A percentile compares a stretch with the other conserved stretches of the same genome.
These are phyloP conservation scores for Halcyon leucocephala DNA, from an alignment of 2,797 vertebrate species.

Conservation along the genomic window DNA sequence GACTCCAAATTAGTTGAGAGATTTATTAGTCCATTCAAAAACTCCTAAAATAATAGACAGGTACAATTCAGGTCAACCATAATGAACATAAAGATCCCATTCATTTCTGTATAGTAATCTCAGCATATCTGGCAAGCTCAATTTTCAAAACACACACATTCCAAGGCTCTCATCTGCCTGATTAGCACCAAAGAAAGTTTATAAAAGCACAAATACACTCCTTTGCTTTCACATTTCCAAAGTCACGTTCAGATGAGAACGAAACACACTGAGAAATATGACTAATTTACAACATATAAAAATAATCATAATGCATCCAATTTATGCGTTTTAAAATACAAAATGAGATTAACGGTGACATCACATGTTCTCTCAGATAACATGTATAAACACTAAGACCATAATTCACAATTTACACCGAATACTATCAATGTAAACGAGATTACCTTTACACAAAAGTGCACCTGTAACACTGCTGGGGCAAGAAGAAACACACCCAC, in stretches of 20 bases:
- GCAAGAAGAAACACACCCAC: not conserved
- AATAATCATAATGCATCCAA: not conserved
- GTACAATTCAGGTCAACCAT: not conserved
- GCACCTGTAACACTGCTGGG: rapidly evolving
- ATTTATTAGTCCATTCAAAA: not conserved
- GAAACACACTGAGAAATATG: not conserved
- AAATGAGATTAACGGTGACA: rapidly evolving
- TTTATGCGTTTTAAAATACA: not conserved
- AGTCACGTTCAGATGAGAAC: not conserved
- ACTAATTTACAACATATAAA: not conserved
- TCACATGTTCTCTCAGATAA: not conserved
- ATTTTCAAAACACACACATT: not conserved
- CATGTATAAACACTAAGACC: not conserved
- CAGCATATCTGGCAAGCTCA: not conserved
- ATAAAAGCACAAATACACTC: not conserved
- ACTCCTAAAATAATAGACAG: not conserved
- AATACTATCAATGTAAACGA: not conserved
- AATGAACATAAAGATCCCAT: not conserved
- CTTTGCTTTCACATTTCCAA: not conserved
- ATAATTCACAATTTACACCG: not conserved
- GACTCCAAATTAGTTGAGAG: not conserved
- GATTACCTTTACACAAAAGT: not conserved
- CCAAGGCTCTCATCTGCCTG: not conserved
- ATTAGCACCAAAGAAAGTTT: not conserved
- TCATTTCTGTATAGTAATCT: not conserved